A percentile compares a stretch with the other conserved stretches of the same genome.
Conservation (phyloP, 2,113 vertebrate species). For the Pelusios castaneus region DNA sequence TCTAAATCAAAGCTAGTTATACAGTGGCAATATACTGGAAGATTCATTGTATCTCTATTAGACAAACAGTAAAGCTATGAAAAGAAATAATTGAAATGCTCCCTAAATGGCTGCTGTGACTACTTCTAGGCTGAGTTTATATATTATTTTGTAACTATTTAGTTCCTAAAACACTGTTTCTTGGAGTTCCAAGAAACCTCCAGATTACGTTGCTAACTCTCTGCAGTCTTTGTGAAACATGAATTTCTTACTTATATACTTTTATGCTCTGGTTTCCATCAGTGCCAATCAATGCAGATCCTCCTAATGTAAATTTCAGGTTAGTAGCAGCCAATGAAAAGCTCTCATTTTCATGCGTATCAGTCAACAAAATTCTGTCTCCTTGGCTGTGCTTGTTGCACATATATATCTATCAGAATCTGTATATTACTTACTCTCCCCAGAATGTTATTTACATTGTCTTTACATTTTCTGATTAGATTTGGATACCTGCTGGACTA, state of each 20-base stretch:
- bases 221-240: neutral
- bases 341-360: neutral
- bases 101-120: neutral
- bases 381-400: neutral
- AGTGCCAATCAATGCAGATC: neutral
- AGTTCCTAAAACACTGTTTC: conserved; percentile 29
- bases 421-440: neutral
- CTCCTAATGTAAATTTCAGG: neutral
- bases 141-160: neutral
- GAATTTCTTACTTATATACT: neutral
- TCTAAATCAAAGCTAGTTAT: neutral
- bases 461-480: neutral
- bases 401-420: neutral
- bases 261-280: conserved; percentile 1
- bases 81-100: conserved; percentile 46
- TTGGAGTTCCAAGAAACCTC: neutral
- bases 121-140: conserved; percentile 21
- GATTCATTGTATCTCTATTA: conserved; percentile 18
- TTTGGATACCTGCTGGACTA: conserved; percentile 93
- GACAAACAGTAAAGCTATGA: conserved; percentile 27
- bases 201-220: neutral
- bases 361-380: neutral
- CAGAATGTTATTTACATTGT: neutral
- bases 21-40: conserved; percentile 36
- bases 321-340: neutral